A percentile compares a stretch with the other conserved stretches of the same genome.
Conservation (phyloP, 2,113 vertebrate species). For the Sapajus apella region DNA sequence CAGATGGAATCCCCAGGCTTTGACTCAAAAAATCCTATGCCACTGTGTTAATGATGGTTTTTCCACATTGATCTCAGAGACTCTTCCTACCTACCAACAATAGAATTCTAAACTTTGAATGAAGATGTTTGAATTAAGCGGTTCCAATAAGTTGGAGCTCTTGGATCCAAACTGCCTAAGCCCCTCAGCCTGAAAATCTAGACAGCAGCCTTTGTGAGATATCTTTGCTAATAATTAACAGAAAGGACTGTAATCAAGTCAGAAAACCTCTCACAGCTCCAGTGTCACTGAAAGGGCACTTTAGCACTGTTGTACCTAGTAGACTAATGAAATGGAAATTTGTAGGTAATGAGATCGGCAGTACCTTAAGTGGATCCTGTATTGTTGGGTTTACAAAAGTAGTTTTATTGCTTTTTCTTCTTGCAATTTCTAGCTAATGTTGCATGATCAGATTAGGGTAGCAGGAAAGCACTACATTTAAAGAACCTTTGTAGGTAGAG, state of each 20-base stretch:
- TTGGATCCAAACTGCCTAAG: constrained; percentile 41
- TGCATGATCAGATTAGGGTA: constrained; percentile 38
- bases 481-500: constrained; percentile 36
- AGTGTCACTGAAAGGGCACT: constrained; percentile 52
- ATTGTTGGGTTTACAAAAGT: constrained; percentile 64
- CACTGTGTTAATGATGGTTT: constrained; percentile 20
- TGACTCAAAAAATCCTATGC: constrained; percentile 39
- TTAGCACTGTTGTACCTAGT: constrained; percentile 3
- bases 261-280: constrained; percentile 43
- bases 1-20: constrained; percentile 43
- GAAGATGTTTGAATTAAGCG: constrained; percentile 54
- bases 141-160: constrained; percentile 9
- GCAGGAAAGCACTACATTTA: constrained; percentile 18
- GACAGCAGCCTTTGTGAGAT: constrained; percentile 45
- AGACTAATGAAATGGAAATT: constrained; percentile 58
- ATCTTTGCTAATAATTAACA: constrained; percentile 61
- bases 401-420: constrained; percentile 34
- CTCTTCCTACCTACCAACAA: constrained; percentile 37
- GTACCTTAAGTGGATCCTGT: constrained; percentile 39
- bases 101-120: constrained; percentile 60
- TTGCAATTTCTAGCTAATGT: constrained; percentile 34
- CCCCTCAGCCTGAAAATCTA: constrained; percentile 4
- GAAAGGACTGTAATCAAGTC: constrained; percentile 48
- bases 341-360: constrained; percentile 47
- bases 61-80: constrained; percentile 45